phyloP scores from a whole-genome alignment of 2,797 vertebrate species.

The Parotocinclus haroldoi region DNA sequence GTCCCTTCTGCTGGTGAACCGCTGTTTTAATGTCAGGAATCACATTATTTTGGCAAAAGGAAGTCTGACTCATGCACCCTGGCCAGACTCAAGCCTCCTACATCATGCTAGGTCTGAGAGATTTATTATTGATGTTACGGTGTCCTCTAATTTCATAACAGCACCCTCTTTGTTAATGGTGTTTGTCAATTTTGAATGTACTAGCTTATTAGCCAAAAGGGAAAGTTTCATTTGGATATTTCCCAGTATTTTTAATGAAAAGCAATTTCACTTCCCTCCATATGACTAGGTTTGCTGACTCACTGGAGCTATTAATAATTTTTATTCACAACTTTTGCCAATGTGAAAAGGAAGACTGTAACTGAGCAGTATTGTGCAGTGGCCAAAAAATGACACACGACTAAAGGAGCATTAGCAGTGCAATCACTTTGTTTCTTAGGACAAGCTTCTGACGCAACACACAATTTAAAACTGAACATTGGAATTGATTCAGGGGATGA shows the following conservation, averaged over 20 bases:
- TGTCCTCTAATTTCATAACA: conserved; percentile 18
- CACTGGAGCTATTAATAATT: no score
- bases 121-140: conserved; percentile 23
- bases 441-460: no score
- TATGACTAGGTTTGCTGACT: no score
- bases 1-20: neutral
- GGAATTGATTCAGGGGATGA: no score
- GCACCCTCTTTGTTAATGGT: neutral
- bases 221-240: neutral
- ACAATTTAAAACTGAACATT: no score
- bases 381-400: no score
- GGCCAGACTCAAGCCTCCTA: conserved; percentile 17
- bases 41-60: conserved; percentile 10
- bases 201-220: neutral
- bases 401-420: no score
- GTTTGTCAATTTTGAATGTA: neutral
- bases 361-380: no score
- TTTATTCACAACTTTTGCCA: no score
- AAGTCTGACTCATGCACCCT: conserved; percentile 36
- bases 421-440: no score
- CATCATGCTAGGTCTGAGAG: conserved; percentile 11
- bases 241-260: neutral
- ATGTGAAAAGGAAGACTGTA: no score
- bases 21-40: conserved; percentile 9
- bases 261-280: neutral